These are phyloP conservation scores for Teinopalpus imperialis DNA, from an alignment of 2,888 invertebrate species.

Conservation along the genomic window DNA sequence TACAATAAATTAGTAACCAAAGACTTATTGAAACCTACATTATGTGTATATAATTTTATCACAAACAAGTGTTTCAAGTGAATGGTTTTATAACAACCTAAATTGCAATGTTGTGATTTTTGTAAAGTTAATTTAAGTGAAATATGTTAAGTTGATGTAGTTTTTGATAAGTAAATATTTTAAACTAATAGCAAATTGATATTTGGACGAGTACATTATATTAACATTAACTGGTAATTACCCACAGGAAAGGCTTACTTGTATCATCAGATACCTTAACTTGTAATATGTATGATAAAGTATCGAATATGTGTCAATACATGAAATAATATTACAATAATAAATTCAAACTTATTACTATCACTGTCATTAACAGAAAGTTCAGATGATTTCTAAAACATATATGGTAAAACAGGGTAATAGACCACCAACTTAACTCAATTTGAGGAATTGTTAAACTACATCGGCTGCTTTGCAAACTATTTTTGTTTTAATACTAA, in stretches of 20 bases:
- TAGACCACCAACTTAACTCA: conserved; percentile 43
- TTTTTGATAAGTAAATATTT: conserved; percentile 80
- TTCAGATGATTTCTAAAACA: no score
- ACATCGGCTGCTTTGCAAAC: conserved; percentile 22
- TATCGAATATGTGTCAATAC: no score
- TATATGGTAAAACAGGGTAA: conserved; percentile 75
- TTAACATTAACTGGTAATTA: conserved; percentile 23
- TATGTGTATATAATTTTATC: conserved; percentile 65
- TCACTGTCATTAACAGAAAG: no score
- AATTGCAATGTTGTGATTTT: conserved; percentile 68
- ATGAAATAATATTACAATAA: no score
- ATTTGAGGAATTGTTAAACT: conserved; percentile 11
- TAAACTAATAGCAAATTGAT: conserved; percentile 49
- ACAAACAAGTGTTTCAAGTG: conserved; percentile 57
- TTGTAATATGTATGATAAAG: no score
- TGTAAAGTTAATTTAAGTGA: conserved; percentile 73
- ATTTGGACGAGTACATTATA: conserved; percentile 62
- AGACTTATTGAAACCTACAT: conserved; percentile 53
- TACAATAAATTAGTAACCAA: conserved; percentile 72
- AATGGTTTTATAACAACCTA: conserved; percentile 49
- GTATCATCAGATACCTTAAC: not conserved
- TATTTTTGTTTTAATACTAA: no score
- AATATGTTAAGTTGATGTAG: conserved; percentile 70
- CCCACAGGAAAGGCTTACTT: no score
- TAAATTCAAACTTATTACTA: no score